Conservation (phyloP, 2,113 vertebrate genomes). For the Dissostichus mawsoni region DNA sequence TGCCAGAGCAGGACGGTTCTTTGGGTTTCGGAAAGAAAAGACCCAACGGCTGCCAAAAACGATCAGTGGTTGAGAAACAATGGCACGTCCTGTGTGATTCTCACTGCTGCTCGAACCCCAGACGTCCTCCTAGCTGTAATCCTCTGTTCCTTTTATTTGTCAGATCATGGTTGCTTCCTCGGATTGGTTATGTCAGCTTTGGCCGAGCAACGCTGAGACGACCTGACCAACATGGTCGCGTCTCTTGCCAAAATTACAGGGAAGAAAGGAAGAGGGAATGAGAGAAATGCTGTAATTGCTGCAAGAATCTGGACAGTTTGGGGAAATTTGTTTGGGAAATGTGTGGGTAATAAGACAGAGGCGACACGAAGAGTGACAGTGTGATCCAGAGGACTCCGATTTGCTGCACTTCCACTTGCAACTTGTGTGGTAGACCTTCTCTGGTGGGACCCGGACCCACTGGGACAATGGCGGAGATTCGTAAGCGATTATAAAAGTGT, state of each 20-base stretch:
- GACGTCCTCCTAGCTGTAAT: conserved; percentile 74
- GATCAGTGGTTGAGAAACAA: conserved; percentile 80
- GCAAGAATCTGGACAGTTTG: conserved; percentile 77
- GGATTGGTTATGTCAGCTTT: conserved; percentile 82
- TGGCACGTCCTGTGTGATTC: conserved; percentile 82
- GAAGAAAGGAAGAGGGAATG: conserved; percentile 73
- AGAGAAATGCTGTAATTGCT: conserved; percentile 83
- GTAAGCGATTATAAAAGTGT: not conserved
- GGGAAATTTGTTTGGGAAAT: conserved; percentile 72
- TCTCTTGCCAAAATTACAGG: conserved; percentile 73
- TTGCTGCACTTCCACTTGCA: conserved; percentile 53
- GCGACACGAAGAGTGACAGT: conserved; percentile 52
- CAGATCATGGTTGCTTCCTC: conserved; percentile 75
- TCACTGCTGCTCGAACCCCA: conserved; percentile 72
- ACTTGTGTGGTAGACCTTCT: conserved; percentile 71
- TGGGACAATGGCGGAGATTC: conserved; percentile 48
- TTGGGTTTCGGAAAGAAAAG: conserved; percentile 73
- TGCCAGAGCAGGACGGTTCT: conserved; percentile 70
- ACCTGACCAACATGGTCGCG: conserved; percentile 79
- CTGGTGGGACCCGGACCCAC: conserved; percentile 22
- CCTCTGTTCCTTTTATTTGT: conserved; percentile 78
- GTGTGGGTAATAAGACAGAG: conserved; percentile 70
- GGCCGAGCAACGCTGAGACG: conserved; percentile 70
- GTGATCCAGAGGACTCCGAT: conserved; percentile 64
- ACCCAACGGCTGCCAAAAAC: conserved; percentile 73